Evolutionary conservation across 2,113 vertebrate genomes (phyloP).

Genomic region (Macquaria australasica): DNA sequence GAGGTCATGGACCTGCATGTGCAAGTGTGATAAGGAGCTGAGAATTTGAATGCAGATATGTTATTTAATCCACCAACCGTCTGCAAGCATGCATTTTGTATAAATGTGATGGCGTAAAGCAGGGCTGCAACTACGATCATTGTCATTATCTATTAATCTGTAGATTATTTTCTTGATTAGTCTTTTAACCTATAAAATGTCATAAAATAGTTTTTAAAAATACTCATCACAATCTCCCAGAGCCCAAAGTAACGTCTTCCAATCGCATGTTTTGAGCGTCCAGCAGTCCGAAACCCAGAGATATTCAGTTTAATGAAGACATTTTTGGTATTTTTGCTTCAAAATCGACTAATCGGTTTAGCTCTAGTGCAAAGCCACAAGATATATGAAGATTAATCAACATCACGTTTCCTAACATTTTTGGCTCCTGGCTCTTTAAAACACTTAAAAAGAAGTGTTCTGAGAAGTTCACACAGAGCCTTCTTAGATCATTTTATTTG

Average conservation of each 20-base stretch:
- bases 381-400: no score
- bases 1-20: slow-evolving; percentile 29
- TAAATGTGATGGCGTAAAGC: background rate
- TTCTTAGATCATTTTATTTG: background rate
- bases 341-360: no score
- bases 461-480: no score
- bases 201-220: background rate
- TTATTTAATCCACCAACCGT: slow-evolving; percentile 2
- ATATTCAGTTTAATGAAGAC: no score
- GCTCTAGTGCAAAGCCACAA: no score
- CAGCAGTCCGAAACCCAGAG: no score
- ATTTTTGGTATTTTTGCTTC: no score
- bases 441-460: no score
- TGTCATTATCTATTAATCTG: background rate
- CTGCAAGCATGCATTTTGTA: background rate
- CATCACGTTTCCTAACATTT: no score
- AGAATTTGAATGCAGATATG: background rate
- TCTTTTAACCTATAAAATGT: background rate
- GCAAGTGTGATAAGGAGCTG: slow-evolving; percentile 1
- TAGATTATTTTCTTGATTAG: background rate
- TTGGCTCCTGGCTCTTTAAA: no score
- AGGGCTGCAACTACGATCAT: background rate
- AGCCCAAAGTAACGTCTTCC: background rate
- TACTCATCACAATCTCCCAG: background rate
- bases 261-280: no score